Evolutionary conservation across 2,888 invertebrate genomes (phyloP).

Genomic region (Hirtodrosophila confusa): DNA sequence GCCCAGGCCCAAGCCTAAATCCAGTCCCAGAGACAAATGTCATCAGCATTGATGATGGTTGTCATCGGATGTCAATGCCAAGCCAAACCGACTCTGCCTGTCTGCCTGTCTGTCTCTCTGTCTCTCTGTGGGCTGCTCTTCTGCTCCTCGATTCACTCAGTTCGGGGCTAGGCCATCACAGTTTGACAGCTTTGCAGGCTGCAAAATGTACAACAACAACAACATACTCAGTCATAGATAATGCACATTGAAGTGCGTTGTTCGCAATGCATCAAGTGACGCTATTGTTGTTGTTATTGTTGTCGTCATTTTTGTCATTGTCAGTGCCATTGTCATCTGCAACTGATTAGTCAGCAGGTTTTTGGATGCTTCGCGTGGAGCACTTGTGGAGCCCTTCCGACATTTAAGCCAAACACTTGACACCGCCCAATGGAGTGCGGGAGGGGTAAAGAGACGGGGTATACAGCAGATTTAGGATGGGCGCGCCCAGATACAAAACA

Average conservation of each 20-base stretch:
- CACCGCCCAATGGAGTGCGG: background rate
- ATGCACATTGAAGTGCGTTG: slow-evolving; percentile 52
- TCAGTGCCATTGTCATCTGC: slow-evolving; percentile 47
- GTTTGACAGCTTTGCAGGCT: slow-evolving; percentile 51
- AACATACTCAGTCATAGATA: slow-evolving; percentile 36
- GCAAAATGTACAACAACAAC: slow-evolving; percentile 46
- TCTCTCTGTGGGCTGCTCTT: slow-evolving; percentile 1
- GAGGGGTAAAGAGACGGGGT: background rate
- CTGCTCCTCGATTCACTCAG: slow-evolving; percentile 4
- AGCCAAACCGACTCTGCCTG: slow-evolving; percentile 4
- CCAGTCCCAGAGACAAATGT: slow-evolving; percentile 41
- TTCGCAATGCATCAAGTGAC: slow-evolving; percentile 21
- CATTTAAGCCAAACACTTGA: slow-evolving; percentile 5
- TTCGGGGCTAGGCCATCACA: slow-evolving; percentile 24
- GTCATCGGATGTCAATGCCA: slow-evolving; percentile 52
- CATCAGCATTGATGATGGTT: slow-evolving; percentile 53
- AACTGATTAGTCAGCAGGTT: slow-evolving; percentile 71
- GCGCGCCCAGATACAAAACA: too few relatives aligned
- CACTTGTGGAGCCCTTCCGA: slow-evolving; percentile 4
- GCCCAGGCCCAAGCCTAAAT: slow-evolving; percentile 5
- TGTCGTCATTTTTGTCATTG: slow-evolving; percentile 30
- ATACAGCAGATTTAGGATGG: background rate
- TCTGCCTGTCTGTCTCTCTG: background rate
- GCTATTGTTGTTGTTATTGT: slow-evolving; percentile 20
- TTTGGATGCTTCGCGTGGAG: slow-evolving; percentile 20